phyloP scores from a whole-genome alignment of 2,888 invertebrate genomes.

The Pinctada fucata region DNA sequence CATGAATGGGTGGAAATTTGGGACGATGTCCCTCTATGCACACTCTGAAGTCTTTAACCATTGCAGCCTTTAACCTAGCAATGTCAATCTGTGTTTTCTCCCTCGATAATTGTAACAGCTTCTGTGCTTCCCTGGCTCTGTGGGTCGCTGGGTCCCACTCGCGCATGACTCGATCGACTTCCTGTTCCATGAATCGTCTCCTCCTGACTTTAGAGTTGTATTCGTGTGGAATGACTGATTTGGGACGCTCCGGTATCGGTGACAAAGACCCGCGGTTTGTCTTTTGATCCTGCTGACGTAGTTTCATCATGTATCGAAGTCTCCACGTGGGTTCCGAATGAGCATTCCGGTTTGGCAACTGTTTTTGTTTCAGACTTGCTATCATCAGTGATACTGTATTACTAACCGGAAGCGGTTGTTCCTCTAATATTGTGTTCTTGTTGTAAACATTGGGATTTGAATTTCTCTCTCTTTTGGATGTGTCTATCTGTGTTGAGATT shows the following conservation, averaged over 20 bases:
- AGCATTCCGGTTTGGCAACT: not conserved
- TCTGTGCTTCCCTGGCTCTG: not conserved
- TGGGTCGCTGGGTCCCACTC: slow-evolving; percentile 4
- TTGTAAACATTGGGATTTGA: too few relatives aligned
- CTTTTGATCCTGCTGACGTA: not conserved
- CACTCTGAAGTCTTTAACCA: slow-evolving; percentile 17
- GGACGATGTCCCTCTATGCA: not conserved
- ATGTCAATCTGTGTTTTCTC: not conserved
- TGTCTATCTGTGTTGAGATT: too few relatives aligned
- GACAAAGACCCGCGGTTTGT: not conserved
- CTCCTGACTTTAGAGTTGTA: not conserved
- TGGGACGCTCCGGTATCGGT: slow-evolving; percentile 12
- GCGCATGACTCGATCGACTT: not conserved
- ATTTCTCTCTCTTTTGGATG: too few relatives aligned
- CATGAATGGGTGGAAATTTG: too few relatives aligned
- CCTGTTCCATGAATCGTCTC: slow-evolving; percentile 1
- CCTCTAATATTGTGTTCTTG: too few relatives aligned
- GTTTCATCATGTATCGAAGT: slow-evolving; percentile 6
- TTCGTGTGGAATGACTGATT: slow-evolving; percentile 1
- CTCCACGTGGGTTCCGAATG: slow-evolving; percentile 5
- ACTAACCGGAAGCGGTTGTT: too few relatives aligned
- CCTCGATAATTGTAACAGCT: not conserved
- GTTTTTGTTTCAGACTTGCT: slow-evolving; percentile 1
- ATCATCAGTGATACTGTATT: not conserved
- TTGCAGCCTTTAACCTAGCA: not conserved